Evolutionary conservation across 2,888 invertebrate genomes (phyloP), one percentile per base, ranked within the genome.

Genomic region (Saturnia japonica): DNA sequence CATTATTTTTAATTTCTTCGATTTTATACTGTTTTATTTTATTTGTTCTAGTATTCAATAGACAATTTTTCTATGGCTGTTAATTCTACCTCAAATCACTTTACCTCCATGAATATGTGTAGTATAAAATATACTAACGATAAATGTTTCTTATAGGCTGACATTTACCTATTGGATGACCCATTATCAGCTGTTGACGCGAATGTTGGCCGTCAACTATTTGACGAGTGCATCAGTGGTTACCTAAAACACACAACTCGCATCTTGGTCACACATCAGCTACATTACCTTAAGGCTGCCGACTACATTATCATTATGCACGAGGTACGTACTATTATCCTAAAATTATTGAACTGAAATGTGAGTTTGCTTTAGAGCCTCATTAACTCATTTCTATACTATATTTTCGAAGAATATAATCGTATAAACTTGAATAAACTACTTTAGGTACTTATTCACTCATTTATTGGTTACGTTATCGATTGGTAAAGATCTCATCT

Each of bases 241-340:
- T 95, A 95, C 82, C 91, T 98, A 73, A 94, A 94, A 8, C 94
- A 96, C 76, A 96, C 97, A 84, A 96, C 97, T 0, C 94, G 97
- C 66, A 95, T 98, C 73, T 95, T 98, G 42, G 97, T 97, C 74
- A 98, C 98, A 0, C 98, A 98, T 89, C 98, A 98, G 86, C 94
- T 97, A n/a, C 97, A 98, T 81, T 93, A 90, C 88, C 94, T 90
- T 72, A 92, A 91, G 83, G 94, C 86, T 34, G 93, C 89, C 54
- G 94, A 90, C 84, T 94, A 93, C 82, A 95, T 96, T 76, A 85
- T 96, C 71, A 94, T 96, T 76, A 94, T 95, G 95, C 91, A 94
- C 78, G 87, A 91, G 74, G 93, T 93, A 78, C 75, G 86, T 77
- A n/a, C 14, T 34, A 40, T 40, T 45, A 19, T 64, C 8, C 1